phyloP scores from a whole-genome alignment of 2,888 invertebrate species.

The Phorcus lineatus region DNA sequence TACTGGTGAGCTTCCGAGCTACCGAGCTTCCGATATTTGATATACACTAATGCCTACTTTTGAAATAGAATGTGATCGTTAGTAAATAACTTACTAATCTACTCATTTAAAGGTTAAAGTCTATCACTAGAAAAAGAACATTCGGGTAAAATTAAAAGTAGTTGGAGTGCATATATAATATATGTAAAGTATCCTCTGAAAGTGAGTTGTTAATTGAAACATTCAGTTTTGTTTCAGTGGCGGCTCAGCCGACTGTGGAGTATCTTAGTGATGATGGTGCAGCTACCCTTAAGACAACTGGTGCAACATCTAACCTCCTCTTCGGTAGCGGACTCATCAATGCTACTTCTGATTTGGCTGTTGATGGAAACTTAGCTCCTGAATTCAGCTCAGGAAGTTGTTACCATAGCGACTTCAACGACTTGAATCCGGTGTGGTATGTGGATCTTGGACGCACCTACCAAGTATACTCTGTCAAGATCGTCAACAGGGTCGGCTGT shows the following conservation, averaged over 20 bases:
- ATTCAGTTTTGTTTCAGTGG: background rate
- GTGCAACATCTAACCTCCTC: background rate
- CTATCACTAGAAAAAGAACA: too few relatives aligned
- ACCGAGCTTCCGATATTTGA: too few relatives aligned
- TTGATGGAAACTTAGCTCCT: background rate
- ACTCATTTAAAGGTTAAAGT: too few relatives aligned
- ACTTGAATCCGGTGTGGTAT: background rate
- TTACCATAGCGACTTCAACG: background rate
- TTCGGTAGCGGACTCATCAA: background rate
- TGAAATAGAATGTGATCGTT: too few relatives aligned
- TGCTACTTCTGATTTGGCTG: background rate
- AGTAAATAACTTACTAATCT: too few relatives aligned
- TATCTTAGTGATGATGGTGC: background rate
- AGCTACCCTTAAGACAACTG: background rate
- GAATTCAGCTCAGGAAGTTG: background rate
- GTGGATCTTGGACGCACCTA: background rate
- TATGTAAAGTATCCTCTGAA: too few relatives aligned
- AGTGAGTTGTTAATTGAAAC: too few relatives aligned
- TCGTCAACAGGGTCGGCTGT: background rate
- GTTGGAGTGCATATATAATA: too few relatives aligned
- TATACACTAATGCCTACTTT: too few relatives aligned
- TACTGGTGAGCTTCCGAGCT: too few relatives aligned
- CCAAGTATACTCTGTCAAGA: background rate
- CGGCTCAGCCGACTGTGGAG: background rate
- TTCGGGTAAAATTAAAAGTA: too few relatives aligned